These are phyloP conservation scores for Bujurquina vittata DNA, from an alignment of 2,113 vertebrate genomes.

Conservation along the genomic window DNA sequence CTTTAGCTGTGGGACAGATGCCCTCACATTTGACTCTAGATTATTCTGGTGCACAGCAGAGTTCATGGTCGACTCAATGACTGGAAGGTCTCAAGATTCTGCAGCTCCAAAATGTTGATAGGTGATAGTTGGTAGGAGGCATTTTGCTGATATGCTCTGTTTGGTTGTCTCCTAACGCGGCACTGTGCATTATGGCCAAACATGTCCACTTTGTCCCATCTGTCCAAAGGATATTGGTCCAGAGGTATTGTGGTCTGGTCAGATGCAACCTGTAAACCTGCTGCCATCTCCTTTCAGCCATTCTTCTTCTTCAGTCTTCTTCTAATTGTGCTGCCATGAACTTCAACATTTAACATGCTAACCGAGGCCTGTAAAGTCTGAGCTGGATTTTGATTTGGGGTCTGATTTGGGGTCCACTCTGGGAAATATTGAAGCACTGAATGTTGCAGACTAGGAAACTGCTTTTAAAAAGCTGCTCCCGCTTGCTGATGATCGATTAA, in stretches of 20 bases:
- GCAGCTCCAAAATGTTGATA: too few species aligned
- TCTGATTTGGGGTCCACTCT: not conserved
- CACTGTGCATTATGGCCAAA: not conserved
- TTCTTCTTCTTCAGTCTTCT: too few species aligned
- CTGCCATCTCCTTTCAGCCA: not conserved
- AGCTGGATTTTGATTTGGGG: too few species aligned
- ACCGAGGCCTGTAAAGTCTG: too few species aligned
- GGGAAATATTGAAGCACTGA: not conserved
- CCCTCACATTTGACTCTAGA: too few species aligned
- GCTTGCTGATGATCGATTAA: not conserved
- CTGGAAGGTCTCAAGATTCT: too few species aligned
- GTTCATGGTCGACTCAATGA: too few species aligned
- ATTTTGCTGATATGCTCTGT: not conserved
- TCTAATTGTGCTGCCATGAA: not conserved
- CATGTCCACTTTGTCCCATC: not conserved
- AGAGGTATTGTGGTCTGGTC: not conserved
- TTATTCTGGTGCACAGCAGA: too few species aligned
- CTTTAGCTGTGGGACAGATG: too few species aligned
- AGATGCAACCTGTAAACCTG: too few species aligned
- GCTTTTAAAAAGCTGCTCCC: not conserved
- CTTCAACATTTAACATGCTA: too few species aligned
- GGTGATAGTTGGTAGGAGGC: not conserved
- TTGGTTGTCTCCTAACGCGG: not conserved
- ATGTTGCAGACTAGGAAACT: not conserved
- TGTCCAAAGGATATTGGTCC: rapidly evolving